These are phyloP conservation scores for Phaedon cochleariae DNA, from an alignment of 2,888 invertebrate genomes.

Conservation along the genomic window DNA sequence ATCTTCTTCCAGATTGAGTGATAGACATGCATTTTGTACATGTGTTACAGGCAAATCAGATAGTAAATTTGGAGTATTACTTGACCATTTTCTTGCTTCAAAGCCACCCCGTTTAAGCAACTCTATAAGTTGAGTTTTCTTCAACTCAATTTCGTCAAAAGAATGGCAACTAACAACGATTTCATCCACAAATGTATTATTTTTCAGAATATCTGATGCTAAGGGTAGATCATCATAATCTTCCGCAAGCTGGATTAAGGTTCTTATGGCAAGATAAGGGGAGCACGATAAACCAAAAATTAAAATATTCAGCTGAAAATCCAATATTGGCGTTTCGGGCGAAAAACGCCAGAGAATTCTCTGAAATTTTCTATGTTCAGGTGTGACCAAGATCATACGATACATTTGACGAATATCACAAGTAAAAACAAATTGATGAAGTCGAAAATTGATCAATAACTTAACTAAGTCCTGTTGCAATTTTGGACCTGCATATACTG, in stretches of 20 bases:
- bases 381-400: neutral
- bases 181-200: neutral
- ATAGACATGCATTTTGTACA: neutral
- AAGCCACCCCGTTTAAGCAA: neutral
- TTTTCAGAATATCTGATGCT: neutral
- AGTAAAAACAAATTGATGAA: neutral
- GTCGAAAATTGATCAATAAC: neutral
- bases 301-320: neutral
- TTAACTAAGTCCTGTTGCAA: neutral
- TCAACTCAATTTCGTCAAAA: neutral
- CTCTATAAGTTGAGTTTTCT: neutral
- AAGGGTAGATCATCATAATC: neutral
- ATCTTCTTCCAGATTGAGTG: neutral
- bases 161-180: neutral
- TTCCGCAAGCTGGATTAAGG: neutral
- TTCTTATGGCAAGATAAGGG: neutral
- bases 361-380: neutral
- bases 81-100: neutral
- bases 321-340: neutral
- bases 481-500: neutral
- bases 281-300: neutral
- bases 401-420: neutral
- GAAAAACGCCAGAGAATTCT: neutral
- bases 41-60: neutral
- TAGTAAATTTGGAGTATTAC: neutral